A percentile compares a stretch with the other conserved stretches of the same genome.
Evolutionary conservation across 2,888 invertebrate species (phyloP).

Genomic region (Polymixis lichenea): DNA sequence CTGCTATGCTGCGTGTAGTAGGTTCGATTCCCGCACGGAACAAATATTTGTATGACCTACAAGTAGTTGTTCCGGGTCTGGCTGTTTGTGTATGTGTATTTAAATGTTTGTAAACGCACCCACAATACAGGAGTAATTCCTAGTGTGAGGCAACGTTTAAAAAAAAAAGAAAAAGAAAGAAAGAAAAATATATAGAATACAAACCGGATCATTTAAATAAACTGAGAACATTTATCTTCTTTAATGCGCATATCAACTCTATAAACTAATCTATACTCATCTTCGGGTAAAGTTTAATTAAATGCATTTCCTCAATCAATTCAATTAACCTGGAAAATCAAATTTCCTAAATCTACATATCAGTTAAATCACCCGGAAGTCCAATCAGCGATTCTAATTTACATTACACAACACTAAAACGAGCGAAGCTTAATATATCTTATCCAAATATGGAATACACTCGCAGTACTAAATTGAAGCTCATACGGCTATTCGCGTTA

Average conservation of each 20-base stretch:
- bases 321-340: not conserved
- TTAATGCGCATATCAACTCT: not conserved
- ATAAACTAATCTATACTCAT: not conserved
- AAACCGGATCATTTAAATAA: not conserved
- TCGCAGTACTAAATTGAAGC: slow-evolving; percentile 21
- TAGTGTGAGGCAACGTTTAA: no score
- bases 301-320: not conserved
- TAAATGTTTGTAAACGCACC: no score
- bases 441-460: slow-evolving; percentile 17
- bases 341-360: not conserved
- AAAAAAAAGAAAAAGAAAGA: no score
- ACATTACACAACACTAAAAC: slow-evolving; percentile 11
- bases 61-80: no score
- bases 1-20: no score
- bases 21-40: no score
- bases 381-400: slow-evolving; percentile 20
- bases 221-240: not conserved
- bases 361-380: not conserved
- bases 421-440: not conserved
- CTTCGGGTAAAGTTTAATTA: not conserved
- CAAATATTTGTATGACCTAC: no score
- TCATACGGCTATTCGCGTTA: slow-evolving; percentile 31
- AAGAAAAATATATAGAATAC: no score
- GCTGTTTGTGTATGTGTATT: no score
- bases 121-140: no score